Evolutionary conservation across 2,888 invertebrate genomes (phyloP).

Genomic region (Amphimallon solstitiale): DNA sequence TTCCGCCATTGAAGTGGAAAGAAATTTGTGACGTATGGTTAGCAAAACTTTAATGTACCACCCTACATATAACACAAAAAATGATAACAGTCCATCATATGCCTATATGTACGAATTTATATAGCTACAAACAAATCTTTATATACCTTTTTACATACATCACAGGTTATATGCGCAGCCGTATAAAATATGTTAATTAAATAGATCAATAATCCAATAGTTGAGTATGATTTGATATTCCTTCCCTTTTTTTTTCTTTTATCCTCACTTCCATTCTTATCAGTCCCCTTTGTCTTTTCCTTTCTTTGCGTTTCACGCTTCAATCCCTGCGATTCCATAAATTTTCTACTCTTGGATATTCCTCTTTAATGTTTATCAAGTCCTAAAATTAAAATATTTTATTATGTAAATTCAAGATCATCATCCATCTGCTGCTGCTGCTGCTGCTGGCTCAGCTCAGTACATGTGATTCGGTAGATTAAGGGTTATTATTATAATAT

Average conservation of each 20-base stretch:
- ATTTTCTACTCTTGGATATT: conserved; percentile 29
- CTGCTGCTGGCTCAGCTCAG: background rate
- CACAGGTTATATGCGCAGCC: too few species aligned
- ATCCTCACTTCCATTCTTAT: conserved; percentile 7
- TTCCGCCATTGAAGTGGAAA: too few species aligned
- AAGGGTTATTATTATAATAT: conserved; percentile 18
- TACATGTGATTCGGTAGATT: conserved; percentile 9
- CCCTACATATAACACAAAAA: too few species aligned
- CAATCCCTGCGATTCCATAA: conserved; percentile 28
- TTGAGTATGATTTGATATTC: conserved; percentile 10
- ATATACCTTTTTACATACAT: too few species aligned
- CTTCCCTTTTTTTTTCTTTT: conserved; percentile 1
- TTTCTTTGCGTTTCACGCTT: conserved; percentile 13
- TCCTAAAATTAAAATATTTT: conserved; percentile 30
- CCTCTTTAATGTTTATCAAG: conserved; percentile 29
- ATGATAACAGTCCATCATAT: too few species aligned
- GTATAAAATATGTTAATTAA: too few species aligned
- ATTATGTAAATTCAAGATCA: conserved; percentile 24
- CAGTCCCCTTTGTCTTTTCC: conserved; percentile 1
- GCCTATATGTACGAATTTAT: too few species aligned
- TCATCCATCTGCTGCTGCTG: conserved; percentile 18
- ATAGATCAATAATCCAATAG: conserved; percentile 15
- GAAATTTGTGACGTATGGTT: too few species aligned
- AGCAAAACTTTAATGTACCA: too few species aligned
- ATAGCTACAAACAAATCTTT: too few species aligned